Evolutionary conservation across 2,113 vertebrate species (phyloP), one percentile per base, ranked within the genome.

Genomic region (Alexandromys fortis): DNA sequence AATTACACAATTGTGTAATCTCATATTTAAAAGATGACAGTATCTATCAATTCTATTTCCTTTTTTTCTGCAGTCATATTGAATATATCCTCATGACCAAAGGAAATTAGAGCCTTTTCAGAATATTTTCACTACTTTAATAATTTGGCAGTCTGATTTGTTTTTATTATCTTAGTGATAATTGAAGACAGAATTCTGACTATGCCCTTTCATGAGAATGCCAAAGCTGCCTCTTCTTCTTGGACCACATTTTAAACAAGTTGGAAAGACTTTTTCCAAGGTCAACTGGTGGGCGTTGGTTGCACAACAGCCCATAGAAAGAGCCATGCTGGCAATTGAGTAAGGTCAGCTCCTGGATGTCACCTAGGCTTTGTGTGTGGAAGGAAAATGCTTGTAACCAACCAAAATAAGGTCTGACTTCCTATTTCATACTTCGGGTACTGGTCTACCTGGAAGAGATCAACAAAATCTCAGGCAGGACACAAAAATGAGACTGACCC

Each of bases 21-120:
- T 96, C 85, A 91, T 79, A 88, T 90, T 95, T 92, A 94, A 95
- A 96, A 92, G 81, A 83, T 92, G 22, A 96, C 78, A 73, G 30
- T 21, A 70, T 86, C 13, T 38, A 13, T 83, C 33, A 24, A 2
- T 63, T 92, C 83, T n/a, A 89, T 94, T 94, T 85, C 21, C 30
- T 72, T 90, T 70, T 94, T 35, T 81, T 93, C 75, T 67, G n/a
- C 26, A 90, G n/a, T 86, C 35, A 30, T 70, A 70, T 65, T 88
- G 63, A 95, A 55, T 70, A 26, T 82, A 61, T 94, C 90, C 47
- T 89, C 28, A 77, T 94, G 67, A 88, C 47, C 38, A 86, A 94
- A 94, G 70, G 87, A 86, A 92, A 10, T 72, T 49, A 70, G 42
- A 86, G 21, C 72, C 7, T 91, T 73, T 68, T 91, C 45, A 92